phyloP scores from a whole-genome alignment of 1,140 invertebrate genomes.

The Brachionus plicatilis region DNA sequence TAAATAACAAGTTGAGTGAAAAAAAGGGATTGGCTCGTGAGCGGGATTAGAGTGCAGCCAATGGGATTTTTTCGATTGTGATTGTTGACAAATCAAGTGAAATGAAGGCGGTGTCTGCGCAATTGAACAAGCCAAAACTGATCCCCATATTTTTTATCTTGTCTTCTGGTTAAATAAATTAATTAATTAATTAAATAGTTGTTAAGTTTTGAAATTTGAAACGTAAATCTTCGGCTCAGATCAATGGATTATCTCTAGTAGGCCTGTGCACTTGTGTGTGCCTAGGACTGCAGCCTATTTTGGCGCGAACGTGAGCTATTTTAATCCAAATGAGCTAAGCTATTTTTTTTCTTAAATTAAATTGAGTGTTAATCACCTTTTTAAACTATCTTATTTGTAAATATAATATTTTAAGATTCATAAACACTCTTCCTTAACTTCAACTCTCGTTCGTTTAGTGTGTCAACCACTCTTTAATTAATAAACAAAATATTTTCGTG shows the following conservation, averaged over 20 bases:
- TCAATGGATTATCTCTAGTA: constrained; percentile 26
- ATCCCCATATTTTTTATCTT: not conserved
- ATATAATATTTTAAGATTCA: constrained; percentile 7
- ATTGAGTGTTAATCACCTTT: constrained; percentile 21
- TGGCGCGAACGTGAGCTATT: not conserved
- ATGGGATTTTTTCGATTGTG: not conserved
- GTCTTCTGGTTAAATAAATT: constrained; percentile 9
- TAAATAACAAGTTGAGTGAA: not conserved
- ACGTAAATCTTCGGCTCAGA: not conserved
- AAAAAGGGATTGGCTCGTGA: not conserved
- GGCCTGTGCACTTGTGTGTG: not conserved
- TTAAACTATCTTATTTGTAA: constrained; percentile 21
- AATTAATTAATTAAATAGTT: constrained; percentile 22
- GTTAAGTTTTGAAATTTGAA: constrained; percentile 15
- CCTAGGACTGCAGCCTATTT: not conserved
- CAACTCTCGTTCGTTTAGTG: not conserved
- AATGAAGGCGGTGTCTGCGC: not conserved
- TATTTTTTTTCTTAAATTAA: not conserved
- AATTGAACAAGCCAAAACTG: not conserved
- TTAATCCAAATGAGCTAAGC: constrained; percentile 9
- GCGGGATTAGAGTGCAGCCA: not conserved
- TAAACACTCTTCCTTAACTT: constrained; percentile 12
- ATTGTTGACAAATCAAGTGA: constrained; percentile 34
- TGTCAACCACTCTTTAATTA: not conserved
- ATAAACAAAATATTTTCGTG: constrained; percentile 14